Conservation (phyloP, 2,797 vertebrate genomes). For the Coracias cyanogaster region DNA sequence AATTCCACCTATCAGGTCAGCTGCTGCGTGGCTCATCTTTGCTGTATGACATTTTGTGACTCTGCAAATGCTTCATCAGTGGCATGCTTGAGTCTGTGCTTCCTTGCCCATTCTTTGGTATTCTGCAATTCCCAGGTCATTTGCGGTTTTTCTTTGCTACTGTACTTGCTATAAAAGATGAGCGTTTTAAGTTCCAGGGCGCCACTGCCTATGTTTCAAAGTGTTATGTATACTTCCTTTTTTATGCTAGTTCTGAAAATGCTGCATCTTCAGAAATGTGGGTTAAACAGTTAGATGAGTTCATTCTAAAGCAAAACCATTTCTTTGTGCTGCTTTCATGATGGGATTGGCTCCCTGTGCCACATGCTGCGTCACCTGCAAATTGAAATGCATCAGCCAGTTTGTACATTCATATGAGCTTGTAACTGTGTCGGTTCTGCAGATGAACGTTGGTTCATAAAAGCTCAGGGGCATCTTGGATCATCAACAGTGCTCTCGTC, state of each 20-base stretch:
- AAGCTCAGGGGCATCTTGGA: not conserved
- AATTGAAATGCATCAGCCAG: not conserved
- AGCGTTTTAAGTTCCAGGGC: not conserved
- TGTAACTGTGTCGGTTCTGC: constrained; percentile 54
- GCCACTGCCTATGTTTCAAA: not conserved
- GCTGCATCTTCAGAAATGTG: constrained; percentile 58
- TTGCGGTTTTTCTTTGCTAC: constrained; percentile 54
- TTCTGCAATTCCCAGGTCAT: constrained; percentile 19
- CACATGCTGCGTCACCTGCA: not conserved
- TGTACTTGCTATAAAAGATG: constrained; percentile 19
- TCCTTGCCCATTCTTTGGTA: constrained; percentile 61
- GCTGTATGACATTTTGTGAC: constrained; percentile 75
- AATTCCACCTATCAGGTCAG: constrained; percentile 95
- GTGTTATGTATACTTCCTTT: constrained; percentile 1
- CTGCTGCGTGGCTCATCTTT: constrained; percentile 78
- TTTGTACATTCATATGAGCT: constrained; percentile 10
- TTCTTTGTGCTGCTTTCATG: constrained; percentile 49
- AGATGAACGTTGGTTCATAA: not conserved
- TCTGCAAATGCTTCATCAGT: constrained; percentile 72
- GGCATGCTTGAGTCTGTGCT: constrained; percentile 73
- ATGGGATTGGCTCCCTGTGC: constrained; percentile 26
- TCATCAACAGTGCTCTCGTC: not conserved
- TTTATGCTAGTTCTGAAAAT: constrained; percentile 65
- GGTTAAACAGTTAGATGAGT: not conserved
- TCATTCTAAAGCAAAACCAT: constrained; percentile 58